Evolutionary conservation across 1,140 invertebrate genomes (phyloP).

Genomic region (Argopecten irradians): DNA sequence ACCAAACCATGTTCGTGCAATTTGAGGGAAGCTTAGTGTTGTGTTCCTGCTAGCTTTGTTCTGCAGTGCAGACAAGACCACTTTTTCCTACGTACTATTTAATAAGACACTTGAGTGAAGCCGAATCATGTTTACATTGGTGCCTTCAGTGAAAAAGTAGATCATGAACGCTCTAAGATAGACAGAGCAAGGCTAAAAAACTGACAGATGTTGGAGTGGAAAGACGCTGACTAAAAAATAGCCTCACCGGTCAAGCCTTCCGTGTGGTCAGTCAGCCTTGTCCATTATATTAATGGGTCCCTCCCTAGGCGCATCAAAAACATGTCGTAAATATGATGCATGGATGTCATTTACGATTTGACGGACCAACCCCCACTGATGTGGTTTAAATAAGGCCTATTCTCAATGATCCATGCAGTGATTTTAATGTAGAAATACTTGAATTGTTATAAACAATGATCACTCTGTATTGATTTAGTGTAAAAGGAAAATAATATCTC

Average conservation of each 20-base stretch:
- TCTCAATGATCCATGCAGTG: conserved; percentile 15
- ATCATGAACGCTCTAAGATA: background rate
- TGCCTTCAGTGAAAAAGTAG: background rate
- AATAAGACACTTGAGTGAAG: conserved; percentile 3
- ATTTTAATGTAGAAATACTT: conserved; percentile 18
- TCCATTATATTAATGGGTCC: background rate
- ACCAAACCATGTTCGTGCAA: conserved; percentile 6
- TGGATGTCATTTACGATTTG: background rate
- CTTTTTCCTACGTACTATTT: background rate
- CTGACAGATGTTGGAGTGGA: background rate
- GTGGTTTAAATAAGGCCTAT: conserved; percentile 16
- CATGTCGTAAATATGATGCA: conserved; percentile 20
- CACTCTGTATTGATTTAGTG: background rate
- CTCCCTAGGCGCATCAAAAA: background rate
- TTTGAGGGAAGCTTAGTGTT: background rate
- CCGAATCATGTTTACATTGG: conserved; percentile 8
- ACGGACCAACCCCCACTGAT: conserved; percentile 12
- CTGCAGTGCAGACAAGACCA: background rate
- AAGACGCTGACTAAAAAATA: background rate
- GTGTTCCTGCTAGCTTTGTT: background rate
- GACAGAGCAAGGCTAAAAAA: background rate
- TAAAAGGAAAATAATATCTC: background rate
- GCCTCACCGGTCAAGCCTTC: background rate
- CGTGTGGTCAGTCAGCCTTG: conserved; percentile 7
- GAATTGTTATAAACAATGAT: background rate